Conservation (phyloP, 37 sponge, comb jelly and placozoan species). For the Halichondria panicea region DNA sequence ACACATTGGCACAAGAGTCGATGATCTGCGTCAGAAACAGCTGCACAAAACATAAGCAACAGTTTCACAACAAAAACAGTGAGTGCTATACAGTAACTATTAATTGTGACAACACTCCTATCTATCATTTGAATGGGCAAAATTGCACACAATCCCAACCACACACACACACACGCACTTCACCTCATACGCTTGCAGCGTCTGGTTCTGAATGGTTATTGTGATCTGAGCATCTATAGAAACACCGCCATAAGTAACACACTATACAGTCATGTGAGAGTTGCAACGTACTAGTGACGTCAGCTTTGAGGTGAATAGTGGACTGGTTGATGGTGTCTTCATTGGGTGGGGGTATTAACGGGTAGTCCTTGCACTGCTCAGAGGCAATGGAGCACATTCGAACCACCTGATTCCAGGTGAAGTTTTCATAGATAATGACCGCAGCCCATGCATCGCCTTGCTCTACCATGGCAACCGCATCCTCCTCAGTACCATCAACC, state of each 20-base stretch:
- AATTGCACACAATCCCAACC: too few relatives aligned
- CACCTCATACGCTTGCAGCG: slow-evolving; percentile 51
- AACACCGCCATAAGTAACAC: neutral
- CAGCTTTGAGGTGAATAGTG: slow-evolving; percentile 45
- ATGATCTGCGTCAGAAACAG: neutral
- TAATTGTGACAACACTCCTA: too few relatives aligned
- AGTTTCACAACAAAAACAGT: neutral
- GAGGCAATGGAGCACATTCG: slow-evolving; percentile 4
- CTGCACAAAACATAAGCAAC: neutral
- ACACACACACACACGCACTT: neutral
- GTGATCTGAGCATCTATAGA: slow-evolving; percentile 55
- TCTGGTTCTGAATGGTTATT: slow-evolving; percentile 25
- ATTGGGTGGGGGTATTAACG: slow-evolving; percentile 1
- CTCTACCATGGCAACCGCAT: slow-evolving; percentile 50
- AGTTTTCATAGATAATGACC: slow-evolving; percentile 44
- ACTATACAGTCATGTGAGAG: neutral
- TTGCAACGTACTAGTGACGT: slow-evolving; percentile 48
- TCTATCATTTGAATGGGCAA: too few relatives aligned
- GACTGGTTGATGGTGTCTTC: slow-evolving; percentile 37
- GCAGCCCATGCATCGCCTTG: slow-evolving; percentile 71
- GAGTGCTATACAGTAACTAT: too few relatives aligned
- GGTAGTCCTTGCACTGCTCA: neutral
- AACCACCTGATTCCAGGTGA: slow-evolving; percentile 35
- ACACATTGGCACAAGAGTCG: neutral
- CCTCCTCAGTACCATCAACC: slow-evolving; percentile 12